phyloP scores from a whole-genome alignment of 2,797 vertebrate genomes.

The Gephyroberyx darwinii region DNA sequence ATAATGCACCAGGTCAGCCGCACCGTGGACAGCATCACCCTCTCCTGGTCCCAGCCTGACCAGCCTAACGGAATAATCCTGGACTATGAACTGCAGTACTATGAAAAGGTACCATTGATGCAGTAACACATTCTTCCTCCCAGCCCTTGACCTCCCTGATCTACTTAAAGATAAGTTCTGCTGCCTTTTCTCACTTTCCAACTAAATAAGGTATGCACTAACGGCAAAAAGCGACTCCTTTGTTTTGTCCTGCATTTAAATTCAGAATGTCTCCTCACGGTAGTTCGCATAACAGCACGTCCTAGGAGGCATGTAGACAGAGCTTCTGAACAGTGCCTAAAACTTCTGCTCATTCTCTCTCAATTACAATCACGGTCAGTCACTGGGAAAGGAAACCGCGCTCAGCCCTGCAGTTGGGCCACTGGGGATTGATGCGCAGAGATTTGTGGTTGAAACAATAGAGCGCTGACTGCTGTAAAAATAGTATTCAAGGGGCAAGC shows the following conservation, averaged over 20 bases:
- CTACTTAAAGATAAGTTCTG: slow-evolving; percentile 1
- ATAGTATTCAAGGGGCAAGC: slow-evolving; percentile 68
- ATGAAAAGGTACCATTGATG: slow-evolving; percentile 89
- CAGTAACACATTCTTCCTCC: not conserved
- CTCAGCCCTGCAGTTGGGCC: slow-evolving; percentile 59
- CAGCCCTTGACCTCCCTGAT: not conserved
- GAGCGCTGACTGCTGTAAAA: slow-evolving; percentile 74
- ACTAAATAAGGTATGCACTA: slow-evolving; percentile 20
- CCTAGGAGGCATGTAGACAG: slow-evolving; percentile 45
- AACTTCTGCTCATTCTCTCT: slow-evolving; percentile 73
- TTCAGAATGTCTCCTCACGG: slow-evolving; percentile 32
- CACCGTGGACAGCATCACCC: slow-evolving; percentile 95
- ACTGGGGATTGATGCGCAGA: slow-evolving; percentile 67
- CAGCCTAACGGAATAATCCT: slow-evolving; percentile 97
- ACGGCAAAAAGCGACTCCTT: not conserved
- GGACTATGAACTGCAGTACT: slow-evolving; percentile 97
- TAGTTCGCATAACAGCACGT: slow-evolving; percentile 48
- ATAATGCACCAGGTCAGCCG: slow-evolving; percentile 99
- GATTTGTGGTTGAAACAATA: slow-evolving; percentile 79
- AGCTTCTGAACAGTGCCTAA: slow-evolving; percentile 66
- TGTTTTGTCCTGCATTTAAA: slow-evolving; percentile 37
- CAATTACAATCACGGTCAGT: slow-evolving; percentile 77
- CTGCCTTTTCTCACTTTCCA: slow-evolving; percentile 8
- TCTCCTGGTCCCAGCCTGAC: slow-evolving; percentile 98
- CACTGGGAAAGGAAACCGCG: slow-evolving; percentile 68